These are phyloP conservation scores for Microcebus jonahi DNA, from an alignment of 2,113 vertebrate genomes.

Conservation along the genomic window DNA sequence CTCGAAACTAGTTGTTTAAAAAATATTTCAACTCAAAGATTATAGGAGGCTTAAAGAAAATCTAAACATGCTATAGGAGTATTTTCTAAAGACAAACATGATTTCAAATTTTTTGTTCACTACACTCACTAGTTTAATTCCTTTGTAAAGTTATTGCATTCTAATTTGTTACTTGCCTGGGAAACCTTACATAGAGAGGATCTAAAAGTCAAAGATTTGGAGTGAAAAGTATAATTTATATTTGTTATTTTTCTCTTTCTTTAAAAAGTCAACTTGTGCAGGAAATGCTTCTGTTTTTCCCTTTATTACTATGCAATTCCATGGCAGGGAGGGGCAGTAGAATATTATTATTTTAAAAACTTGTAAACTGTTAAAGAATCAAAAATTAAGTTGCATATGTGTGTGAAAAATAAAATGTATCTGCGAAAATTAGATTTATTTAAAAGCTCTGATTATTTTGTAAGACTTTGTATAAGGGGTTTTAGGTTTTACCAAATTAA, in stretches of 20 bases:
- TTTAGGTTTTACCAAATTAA: slow-evolving; percentile 37
- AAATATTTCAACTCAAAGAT: slow-evolving; percentile 37
- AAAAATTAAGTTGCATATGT: background rate
- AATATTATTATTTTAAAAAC: slow-evolving; percentile 38
- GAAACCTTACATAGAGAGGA: background rate
- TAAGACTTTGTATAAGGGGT: background rate
- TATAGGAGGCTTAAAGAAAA: slow-evolving; percentile 10
- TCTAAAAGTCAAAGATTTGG: background rate
- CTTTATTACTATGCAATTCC: background rate
- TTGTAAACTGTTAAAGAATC: background rate
- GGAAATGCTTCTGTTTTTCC: background rate
- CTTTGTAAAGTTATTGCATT: background rate
- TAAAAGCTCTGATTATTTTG: background rate
- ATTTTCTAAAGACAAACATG: slow-evolving; percentile 41
- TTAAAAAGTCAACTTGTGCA: slow-evolving; percentile 25
- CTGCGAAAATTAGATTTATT: slow-evolving; percentile 10
- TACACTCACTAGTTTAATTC: background rate
- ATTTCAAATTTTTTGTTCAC: slow-evolving; percentile 30
- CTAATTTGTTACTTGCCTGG: slow-evolving; percentile 28
- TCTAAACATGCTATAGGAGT: background rate
- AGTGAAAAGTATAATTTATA: slow-evolving; percentile 20
- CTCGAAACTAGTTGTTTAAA: slow-evolving; percentile 20
- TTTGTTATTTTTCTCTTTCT: background rate
- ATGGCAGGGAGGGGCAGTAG: background rate
- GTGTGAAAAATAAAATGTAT: background rate